These are phyloP conservation scores for Amaurobius ferox DNA, from an alignment of 2,888 invertebrate species.

Conservation along the genomic window DNA sequence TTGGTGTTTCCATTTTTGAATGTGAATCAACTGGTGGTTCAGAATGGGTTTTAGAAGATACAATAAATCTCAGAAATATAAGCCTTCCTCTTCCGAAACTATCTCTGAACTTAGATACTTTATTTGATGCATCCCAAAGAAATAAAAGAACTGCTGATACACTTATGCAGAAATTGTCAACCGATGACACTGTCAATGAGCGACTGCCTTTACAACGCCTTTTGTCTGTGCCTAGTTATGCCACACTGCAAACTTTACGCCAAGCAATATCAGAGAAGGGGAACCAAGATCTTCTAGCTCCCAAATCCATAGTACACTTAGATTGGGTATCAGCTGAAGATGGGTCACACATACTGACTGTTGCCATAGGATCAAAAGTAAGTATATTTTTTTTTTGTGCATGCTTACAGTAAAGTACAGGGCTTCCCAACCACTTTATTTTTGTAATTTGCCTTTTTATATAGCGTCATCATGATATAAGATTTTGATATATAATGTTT, in stretches of 20 bases:
- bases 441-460: too few relatives aligned
- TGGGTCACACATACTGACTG: slow-evolving; percentile 97
- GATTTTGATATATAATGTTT: too few relatives aligned
- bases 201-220: slow-evolving; percentile 79
- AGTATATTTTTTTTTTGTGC: slow-evolving; percentile 7
- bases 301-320: slow-evolving; percentile 94
- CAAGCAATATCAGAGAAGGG: slow-evolving; percentile 94
- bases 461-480: too few relatives aligned
- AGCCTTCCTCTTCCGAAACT: slow-evolving; percentile 80
- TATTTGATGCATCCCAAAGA: slow-evolving; percentile 73
- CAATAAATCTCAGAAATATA: slow-evolving; percentile 94
- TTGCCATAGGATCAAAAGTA: slow-evolving; percentile 92
- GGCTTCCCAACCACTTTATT: too few relatives aligned
- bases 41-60: slow-evolving; percentile 95
- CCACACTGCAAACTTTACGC: slow-evolving; percentile 89
- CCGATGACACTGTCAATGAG: slow-evolving; percentile 69
- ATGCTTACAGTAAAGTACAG: too few relatives aligned
- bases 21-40: slow-evolving; percentile 97
- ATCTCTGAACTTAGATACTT: slow-evolving; percentile 70
- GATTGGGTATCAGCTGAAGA: slow-evolving; percentile 99
- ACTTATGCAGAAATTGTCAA: slow-evolving; percentile 69
- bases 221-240: slow-evolving; percentile 92
- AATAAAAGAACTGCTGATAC: slow-evolving; percentile 73
- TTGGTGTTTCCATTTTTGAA: slow-evolving; percentile 97
- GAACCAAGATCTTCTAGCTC: slow-evolving; percentile 92